phyloP scores from a whole-genome alignment of 1,140 invertebrate species.

The Drosophila rhopaloa region DNA sequence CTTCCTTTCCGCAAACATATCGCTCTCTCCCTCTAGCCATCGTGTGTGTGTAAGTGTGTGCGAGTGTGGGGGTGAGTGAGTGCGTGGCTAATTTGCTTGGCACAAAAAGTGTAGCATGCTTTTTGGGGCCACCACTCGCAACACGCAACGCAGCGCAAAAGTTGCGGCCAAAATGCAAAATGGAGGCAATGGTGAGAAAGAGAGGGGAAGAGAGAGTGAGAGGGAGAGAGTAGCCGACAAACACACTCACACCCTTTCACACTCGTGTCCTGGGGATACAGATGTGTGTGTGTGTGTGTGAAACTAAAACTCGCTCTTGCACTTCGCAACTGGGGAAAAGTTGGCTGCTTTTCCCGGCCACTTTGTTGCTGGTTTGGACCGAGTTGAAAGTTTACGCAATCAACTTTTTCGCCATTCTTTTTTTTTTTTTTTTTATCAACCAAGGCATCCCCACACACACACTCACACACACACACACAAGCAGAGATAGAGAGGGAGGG shows the following conservation, averaged over 20 bases:
- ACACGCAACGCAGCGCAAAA: slow-evolving; percentile 55
- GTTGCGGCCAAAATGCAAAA: slow-evolving; percentile 52
- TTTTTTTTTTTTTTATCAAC: slow-evolving; percentile 35
- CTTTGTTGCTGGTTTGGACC: slow-evolving; percentile 51
- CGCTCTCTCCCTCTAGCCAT: background rate
- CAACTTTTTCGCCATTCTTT: slow-evolving; percentile 54
- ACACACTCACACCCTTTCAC: slow-evolving; percentile 14
- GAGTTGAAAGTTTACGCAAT: slow-evolving; percentile 59
- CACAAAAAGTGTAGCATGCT: slow-evolving; percentile 52
- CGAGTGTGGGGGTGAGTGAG: slow-evolving; percentile 19
- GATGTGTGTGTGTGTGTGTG: slow-evolving; percentile 1
- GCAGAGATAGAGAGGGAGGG: background rate
- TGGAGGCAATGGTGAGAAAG: slow-evolving; percentile 11
- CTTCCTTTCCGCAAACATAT: slow-evolving; percentile 11
- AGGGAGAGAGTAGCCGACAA: background rate
- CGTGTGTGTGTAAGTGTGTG: slow-evolving; percentile 1
- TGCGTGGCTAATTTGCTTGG: slow-evolving; percentile 55
- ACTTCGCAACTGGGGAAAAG: slow-evolving; percentile 47
- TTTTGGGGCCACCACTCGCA: slow-evolving; percentile 55
- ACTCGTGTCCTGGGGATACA: background rate
- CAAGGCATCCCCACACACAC: slow-evolving; percentile 18
- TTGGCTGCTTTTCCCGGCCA: slow-evolving; percentile 45
- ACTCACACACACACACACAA: slow-evolving; percentile 16
- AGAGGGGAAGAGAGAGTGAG: background rate
- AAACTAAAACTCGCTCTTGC: slow-evolving; percentile 56